Evolutionary conservation across 2,888 invertebrate genomes (phyloP), one percentile per base, ranked within the genome.

Genomic region (Plemyria rubiginata): DNA sequence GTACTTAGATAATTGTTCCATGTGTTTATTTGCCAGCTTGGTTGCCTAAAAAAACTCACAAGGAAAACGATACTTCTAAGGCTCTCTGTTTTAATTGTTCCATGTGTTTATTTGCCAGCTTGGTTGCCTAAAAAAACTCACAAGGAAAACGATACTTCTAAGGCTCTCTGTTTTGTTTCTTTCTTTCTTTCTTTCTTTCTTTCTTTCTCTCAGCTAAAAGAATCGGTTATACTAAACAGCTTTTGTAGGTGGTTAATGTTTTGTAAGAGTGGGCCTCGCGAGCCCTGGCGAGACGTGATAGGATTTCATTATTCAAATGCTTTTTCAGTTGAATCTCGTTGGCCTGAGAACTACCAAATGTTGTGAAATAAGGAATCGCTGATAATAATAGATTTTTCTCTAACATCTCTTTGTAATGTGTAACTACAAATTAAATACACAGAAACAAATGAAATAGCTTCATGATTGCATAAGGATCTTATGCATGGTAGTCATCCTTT

Each of bases 281-380:
- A 32, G 32, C 15, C 45, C 43, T 43, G 45, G 16, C 45, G 45
- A 45, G 45, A 45, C 45, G 4, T 59, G 60, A 67, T 67, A 61
- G 62, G 51, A 61, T 69, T 67, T 61, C 48, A 67, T 67, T 65
- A 69, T 65, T 67, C 69, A 67, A 60, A 50, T 63, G 46, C 52
- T 56, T 60, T 67, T 65, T 57, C 62, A 60, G 60, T 52, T 16
- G 57, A 29, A 36, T 43, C 45, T 41, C 29, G 38, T 38, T 38
- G 22, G 22, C 29, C 38, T 29, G 41, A 29, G 16, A 32, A 41
- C 36, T 38, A 8, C 51, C 50, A 45, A 48, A 36, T 51, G 51
- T 36, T 22, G 36, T 43, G 13, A 58, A 52, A 58, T 52, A 52
- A 50, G 43, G 32, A 57, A 57, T 51, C 29, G 11, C 11, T 51